A percentile compares a stretch with the other conserved stretches of the same genome.
Evolutionary conservation across 2,888 invertebrate species (phyloP).

Genomic region (Microchrysa polita): DNA sequence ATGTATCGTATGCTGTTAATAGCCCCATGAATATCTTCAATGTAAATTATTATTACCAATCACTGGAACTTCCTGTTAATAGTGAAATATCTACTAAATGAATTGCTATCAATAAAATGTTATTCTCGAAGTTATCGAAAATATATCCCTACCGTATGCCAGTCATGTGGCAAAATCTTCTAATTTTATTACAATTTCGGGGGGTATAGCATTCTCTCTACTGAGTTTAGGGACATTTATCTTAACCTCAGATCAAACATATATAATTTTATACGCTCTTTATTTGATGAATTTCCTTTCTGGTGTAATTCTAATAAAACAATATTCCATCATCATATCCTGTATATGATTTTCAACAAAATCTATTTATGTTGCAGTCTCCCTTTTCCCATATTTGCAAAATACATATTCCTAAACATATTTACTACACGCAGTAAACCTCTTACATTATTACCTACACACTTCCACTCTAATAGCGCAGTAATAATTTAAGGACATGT

Average conservation of each 20-base stretch:
- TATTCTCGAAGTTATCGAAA: too few species aligned
- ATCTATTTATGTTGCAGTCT: too few species aligned
- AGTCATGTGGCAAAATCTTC: too few species aligned
- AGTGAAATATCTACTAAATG: too few species aligned
- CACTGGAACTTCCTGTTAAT: too few species aligned
- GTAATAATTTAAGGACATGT: conserved; percentile 2
- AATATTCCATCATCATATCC: neutral
- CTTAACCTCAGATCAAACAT: conserved; percentile 3
- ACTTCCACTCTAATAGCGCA: conserved; percentile 1
- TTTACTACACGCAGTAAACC: conserved; percentile 6
- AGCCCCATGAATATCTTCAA: too few species aligned
- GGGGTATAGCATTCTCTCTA: neutral
- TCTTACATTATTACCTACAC: conserved; percentile 9
- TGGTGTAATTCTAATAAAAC: neutral
- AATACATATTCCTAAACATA: neutral
- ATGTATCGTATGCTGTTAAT: too few species aligned
- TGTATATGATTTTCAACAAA: neutral
- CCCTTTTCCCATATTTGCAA: too few species aligned
- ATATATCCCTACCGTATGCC: too few species aligned
- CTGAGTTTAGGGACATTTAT: conserved; percentile 9
- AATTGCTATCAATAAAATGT: too few species aligned
- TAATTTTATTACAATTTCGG: too few species aligned
- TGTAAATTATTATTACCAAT: too few species aligned
- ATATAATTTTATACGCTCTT: conserved; percentile 17
- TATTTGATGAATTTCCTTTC: conserved; percentile 7